A percentile compares a stretch with the other conserved stretches of the same genome.
phyloP scores from a whole-genome alignment of 2,888 invertebrate genomes.

The Magallana nippona region DNA sequence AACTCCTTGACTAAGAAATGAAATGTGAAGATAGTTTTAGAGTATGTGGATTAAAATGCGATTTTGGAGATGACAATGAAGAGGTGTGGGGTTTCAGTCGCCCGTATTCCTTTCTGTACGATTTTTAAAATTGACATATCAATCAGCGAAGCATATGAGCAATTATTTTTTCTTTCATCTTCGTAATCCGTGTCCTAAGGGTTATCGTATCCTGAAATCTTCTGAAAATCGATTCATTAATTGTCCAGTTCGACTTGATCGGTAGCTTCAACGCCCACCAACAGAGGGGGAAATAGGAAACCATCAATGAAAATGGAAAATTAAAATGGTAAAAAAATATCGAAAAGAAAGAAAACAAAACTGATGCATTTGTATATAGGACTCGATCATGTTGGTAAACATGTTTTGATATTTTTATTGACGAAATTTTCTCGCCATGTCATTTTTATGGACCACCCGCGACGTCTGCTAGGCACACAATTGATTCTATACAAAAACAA shows the following conservation, averaged over 20 bases:
- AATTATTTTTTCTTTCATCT: slow-evolving; percentile 6
- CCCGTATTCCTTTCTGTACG: background rate
- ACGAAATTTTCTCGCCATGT: background rate
- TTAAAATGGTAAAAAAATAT: background rate
- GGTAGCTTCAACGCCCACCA: background rate
- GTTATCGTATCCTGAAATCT: background rate
- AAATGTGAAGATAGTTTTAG: too few relatives aligned
- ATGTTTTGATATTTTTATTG: slow-evolving; percentile 16
- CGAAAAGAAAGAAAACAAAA: background rate
- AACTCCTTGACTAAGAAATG: too few relatives aligned
- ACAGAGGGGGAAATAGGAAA: background rate
- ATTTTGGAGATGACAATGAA: background rate
- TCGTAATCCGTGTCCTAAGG: background rate
- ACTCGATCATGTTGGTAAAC: background rate
- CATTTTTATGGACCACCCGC: slow-evolving; percentile 21
- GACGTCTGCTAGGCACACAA: background rate
- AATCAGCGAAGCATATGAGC: slow-evolving; percentile 8
- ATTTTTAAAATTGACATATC: slow-evolving; percentile 14
- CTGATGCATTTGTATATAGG: background rate
- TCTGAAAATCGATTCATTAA: background rate
- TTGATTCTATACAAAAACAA: background rate
- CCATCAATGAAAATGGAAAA: too few relatives aligned
- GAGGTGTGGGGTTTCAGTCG: background rate
- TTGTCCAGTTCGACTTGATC: background rate
- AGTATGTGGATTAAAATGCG: too few relatives aligned